Evolutionary conservation across 1,140 invertebrate species (phyloP).

Genomic region (Anthonomus grandis): DNA sequence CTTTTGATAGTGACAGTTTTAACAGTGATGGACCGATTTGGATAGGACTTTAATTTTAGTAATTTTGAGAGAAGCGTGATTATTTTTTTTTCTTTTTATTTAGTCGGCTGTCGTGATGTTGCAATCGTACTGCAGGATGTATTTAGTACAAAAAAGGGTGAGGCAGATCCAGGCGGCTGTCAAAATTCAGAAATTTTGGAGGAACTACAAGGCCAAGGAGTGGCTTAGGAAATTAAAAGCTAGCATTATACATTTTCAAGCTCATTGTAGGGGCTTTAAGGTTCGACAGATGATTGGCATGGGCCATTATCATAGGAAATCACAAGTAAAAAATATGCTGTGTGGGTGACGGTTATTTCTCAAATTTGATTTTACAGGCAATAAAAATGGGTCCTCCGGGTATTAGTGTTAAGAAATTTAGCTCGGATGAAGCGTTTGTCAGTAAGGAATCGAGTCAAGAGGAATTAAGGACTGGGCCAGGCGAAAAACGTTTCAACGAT

Average conservation of each 20-base stretch:
- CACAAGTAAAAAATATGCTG: conserved; percentile 38
- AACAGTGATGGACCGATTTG: no score
- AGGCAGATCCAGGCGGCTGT: conserved; percentile 60
- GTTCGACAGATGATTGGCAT: conserved; percentile 53
- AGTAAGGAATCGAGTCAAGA: conserved; percentile 58
- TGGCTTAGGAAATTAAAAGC: conserved; percentile 64
- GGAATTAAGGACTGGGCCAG: conserved; percentile 49
- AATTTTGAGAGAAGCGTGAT: conserved; percentile 68
- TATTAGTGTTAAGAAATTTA: conserved; percentile 27
- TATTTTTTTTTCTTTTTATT: conserved; percentile 60
- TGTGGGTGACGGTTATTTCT: no score
- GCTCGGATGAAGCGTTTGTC: conserved; percentile 52
- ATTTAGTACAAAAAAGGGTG: conserved; percentile 53
- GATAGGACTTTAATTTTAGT: no score
- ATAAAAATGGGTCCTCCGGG: conserved; percentile 24
- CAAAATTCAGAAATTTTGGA: conserved; percentile 75
- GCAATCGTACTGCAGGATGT: conserved; percentile 73
- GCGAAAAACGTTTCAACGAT: conserved; percentile 32
- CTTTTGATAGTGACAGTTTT: no score
- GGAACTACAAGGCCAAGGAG: conserved; percentile 60
- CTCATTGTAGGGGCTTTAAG: conserved; percentile 62
- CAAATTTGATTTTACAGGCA: no score
- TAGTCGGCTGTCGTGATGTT: conserved; percentile 64
- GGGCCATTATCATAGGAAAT: conserved; percentile 30
- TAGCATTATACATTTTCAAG: conserved; percentile 68